These are phyloP conservation scores for Leptinotarsa texana DNA, from an alignment of 1,140 invertebrate species.

Conservation along the genomic window DNA sequence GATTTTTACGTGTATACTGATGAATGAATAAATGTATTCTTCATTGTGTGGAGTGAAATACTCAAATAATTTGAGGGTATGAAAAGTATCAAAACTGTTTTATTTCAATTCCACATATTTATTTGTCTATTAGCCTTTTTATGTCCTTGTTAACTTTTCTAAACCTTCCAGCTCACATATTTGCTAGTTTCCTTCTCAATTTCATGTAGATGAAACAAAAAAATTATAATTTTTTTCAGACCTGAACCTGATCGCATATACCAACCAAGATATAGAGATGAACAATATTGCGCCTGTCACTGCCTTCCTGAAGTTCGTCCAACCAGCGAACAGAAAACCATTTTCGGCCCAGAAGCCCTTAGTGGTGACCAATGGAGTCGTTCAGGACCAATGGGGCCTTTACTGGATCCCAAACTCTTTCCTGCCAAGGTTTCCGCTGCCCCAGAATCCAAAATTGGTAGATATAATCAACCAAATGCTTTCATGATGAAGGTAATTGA, in stretches of 20 bases:
- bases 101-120: no score
- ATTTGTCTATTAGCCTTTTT: no score
- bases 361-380: slow-evolving; percentile 55
- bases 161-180: no score
- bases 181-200: no score
- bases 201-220: no score
- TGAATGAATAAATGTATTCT: no score
- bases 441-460: slow-evolving; percentile 57
- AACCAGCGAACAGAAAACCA: slow-evolving; percentile 23
- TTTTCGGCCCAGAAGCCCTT: slow-evolving; percentile 44
- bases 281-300: slow-evolving; percentile 39
- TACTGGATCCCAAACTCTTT: slow-evolving; percentile 64
- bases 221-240: slow-evolving; percentile 7
- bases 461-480: slow-evolving; percentile 60
- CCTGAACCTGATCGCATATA: slow-evolving; percentile 37
- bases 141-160: no score
- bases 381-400: slow-evolving; percentile 58
- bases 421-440: slow-evolving; percentile 59
- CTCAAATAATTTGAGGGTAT: no score
- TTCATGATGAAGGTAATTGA: slow-evolving; percentile 60
- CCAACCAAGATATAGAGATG: slow-evolving; percentile 33
- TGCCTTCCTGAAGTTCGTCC: slow-evolving; percentile 23
- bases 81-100: no score
- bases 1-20: no score
- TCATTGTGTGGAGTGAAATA: no score